Conservation (phyloP, 2,888 invertebrate species). For the Mimas tiliae region DNA sequence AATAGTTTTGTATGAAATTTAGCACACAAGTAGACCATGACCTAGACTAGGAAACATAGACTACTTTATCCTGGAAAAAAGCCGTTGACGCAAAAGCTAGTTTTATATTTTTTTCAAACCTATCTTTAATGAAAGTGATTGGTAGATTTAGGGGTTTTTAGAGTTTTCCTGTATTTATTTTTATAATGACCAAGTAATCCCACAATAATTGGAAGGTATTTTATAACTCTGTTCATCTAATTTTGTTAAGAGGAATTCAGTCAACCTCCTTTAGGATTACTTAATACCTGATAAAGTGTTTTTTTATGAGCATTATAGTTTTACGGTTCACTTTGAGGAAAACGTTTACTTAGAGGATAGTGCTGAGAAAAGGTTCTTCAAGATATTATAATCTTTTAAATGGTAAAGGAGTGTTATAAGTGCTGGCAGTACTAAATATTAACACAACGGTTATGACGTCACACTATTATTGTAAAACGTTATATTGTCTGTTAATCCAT, state of each 20-base stretch:
- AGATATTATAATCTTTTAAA: not conserved
- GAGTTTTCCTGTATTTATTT: not conserved
- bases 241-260: slow-evolving; percentile 1
- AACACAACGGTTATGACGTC: no score
- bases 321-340: not conserved
- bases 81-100: no score
- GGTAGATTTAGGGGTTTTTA: not conserved
- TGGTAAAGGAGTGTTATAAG: not conserved
- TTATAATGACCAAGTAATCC: not conserved
- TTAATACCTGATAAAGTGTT: not conserved
- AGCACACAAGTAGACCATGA: no score
- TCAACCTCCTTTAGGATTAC: not conserved
- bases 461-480: no score
- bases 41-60: no score
- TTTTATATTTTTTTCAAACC: no score
- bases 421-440: no score
- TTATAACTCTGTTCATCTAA: not conserved
- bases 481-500: no score
- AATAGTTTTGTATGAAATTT: no score
- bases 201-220: not conserved
- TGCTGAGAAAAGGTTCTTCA: not conserved
- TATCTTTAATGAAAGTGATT: not conserved
- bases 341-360: not conserved
- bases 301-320: slow-evolving; percentile 7
- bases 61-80: no score